Percentiles rank a stretch among this genome's conserved stretches.
Evolutionary conservation across 2,113 vertebrate genomes (phyloP).

Genomic region (Thunnus thynnus): DNA sequence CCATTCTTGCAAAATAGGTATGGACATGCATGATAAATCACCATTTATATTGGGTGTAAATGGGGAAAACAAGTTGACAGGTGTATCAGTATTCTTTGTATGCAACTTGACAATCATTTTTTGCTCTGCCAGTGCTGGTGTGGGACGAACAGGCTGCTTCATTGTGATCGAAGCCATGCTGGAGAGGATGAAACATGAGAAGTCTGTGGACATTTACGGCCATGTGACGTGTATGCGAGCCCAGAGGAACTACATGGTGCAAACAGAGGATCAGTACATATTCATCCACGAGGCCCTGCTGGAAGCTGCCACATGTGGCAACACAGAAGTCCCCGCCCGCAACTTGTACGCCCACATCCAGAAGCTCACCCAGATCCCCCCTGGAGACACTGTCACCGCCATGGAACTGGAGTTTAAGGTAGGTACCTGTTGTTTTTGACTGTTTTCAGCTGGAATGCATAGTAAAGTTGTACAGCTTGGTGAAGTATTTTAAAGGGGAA

Average conservation of each 20-base stretch:
- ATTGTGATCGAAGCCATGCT: conserved; percentile 97
- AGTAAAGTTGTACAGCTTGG: background rate
- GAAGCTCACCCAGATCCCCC: conserved; percentile 91
- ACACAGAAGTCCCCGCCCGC: conserved; percentile 93
- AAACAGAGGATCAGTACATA: conserved; percentile 97
- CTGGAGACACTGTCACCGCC: conserved; percentile 90
- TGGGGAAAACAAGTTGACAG: too few relatives aligned
- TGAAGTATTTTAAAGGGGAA: too few relatives aligned
- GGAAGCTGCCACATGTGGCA: conserved; percentile 91
- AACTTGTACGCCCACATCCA: conserved; percentile 95
- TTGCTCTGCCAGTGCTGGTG: conserved; percentile 87
- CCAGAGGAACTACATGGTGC: conserved; percentile 99
- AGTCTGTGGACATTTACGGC: conserved; percentile 94
- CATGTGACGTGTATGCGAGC: conserved; percentile 97
- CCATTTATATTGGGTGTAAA: too few relatives aligned
- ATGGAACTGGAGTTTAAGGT: conserved; percentile 99
- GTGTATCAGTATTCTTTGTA: too few relatives aligned
- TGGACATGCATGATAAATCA: too few relatives aligned
- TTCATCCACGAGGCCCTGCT: conserved; percentile 97
- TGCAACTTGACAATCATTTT: background rate
- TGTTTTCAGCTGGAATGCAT: background rate
- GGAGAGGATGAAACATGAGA: conserved; percentile 96
- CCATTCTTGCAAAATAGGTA: too few relatives aligned
- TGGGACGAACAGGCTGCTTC: conserved; percentile 96
- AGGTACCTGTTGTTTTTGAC: background rate